Conservation (phyloP, 2,888 invertebrate genomes). For the Lampropteryx suffumata region DNA sequence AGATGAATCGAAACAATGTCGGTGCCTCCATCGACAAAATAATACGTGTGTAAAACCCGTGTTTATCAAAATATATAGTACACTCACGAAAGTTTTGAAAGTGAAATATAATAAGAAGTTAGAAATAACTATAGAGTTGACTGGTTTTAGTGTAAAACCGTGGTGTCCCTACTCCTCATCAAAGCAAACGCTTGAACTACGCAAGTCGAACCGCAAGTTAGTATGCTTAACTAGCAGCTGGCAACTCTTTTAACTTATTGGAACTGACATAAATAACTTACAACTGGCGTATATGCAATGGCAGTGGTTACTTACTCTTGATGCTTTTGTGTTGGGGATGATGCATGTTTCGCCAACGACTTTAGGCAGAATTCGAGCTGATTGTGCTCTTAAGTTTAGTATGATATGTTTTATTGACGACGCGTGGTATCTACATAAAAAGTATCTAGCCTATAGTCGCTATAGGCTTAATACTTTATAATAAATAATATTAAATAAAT, state of each 20-base stretch:
- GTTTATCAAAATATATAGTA: no score
- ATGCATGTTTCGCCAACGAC: conserved; percentile 21
- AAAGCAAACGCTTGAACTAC: conserved; percentile 21
- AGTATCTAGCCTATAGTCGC: no score
- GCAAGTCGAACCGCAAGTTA: conserved; percentile 27
- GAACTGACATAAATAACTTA: conserved; percentile 33
- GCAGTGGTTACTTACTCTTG: conserved; percentile 16
- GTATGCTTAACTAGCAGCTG: conserved; percentile 34
- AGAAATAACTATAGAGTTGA: no score
- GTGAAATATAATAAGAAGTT: no score
- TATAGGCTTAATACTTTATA: no score
- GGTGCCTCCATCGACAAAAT: no score
- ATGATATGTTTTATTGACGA: no score
- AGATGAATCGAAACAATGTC: no score
- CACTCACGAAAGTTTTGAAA: no score
- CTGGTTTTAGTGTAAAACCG: not conserved
- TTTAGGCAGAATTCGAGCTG: not conserved
- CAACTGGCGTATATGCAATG: conserved; percentile 21
- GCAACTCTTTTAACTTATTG: conserved; percentile 34
- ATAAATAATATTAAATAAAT: no score
- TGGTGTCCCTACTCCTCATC: conserved; percentile 27
- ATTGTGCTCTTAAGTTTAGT: not conserved
- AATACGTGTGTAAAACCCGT: no score
- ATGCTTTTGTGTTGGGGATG: conserved; percentile 22
- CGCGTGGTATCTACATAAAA: no score